Percentiles rank a stretch among this genome's conserved stretches.
Conservation (phyloP, 2,113 vertebrate species). For the Corvus moneduloides region DNA sequence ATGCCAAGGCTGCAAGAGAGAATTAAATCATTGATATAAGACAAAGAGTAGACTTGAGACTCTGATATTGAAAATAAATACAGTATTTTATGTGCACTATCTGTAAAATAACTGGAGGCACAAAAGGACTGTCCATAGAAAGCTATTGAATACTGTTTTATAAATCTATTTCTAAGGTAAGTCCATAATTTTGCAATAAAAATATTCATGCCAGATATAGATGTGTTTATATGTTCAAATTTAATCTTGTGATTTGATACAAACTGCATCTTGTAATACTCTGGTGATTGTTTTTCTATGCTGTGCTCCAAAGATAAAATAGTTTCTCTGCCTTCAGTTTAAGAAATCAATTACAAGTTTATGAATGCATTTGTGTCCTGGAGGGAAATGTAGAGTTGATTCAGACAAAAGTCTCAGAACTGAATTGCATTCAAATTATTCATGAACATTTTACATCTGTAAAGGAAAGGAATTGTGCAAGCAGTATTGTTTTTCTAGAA, state of each 20-base stretch:
- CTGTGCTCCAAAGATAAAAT: not conserved
- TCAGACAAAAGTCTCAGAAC: not conserved
- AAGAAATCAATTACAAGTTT: not conserved
- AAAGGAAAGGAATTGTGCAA: not conserved
- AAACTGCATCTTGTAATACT: not conserved
- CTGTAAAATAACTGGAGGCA: not conserved
- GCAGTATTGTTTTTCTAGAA: not conserved
- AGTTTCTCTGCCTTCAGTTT: not conserved
- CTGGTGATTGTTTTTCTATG: not conserved
- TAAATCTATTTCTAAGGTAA: not conserved
- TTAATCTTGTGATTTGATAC: not conserved
- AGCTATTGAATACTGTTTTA: not conserved
- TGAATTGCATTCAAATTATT: not conserved
- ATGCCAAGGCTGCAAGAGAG: not conserved
- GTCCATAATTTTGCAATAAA: not conserved
- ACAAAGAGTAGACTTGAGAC: not conserved
- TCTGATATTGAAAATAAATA: not conserved
- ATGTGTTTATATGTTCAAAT: not conserved
- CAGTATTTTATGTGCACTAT: not conserved
- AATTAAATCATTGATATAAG: not conserved
- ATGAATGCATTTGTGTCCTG: not conserved
- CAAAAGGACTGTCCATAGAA: not conserved
- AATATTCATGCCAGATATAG: not conserved
- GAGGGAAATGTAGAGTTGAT: not conserved
- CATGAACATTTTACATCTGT: not conserved